A percentile compares a stretch with the other conserved stretches of the same genome.
These are phyloP conservation scores for Dynastes maya DNA, from an alignment of 2,888 invertebrate genomes.

Conservation along the genomic window DNA sequence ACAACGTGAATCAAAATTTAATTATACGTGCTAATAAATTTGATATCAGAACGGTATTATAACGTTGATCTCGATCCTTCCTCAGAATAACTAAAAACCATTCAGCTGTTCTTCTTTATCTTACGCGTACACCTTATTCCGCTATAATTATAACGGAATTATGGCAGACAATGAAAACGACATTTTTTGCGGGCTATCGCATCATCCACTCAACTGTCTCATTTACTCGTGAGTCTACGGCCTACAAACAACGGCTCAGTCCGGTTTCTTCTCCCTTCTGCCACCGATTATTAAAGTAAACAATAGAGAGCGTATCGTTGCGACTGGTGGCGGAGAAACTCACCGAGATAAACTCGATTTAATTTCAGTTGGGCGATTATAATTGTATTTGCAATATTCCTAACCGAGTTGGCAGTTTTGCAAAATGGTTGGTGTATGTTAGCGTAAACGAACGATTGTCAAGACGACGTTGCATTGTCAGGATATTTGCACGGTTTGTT, in stretches of 20 bases:
- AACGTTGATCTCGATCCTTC: constrained; percentile 4
- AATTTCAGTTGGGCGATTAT: constrained; percentile 56
- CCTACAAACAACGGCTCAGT: constrained; percentile 2
- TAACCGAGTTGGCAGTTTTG: constrained; percentile 54
- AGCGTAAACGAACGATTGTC: constrained; percentile 25
- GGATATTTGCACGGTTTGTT: constrained; percentile 13
- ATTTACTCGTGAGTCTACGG: background rate
- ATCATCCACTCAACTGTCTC: constrained; percentile 35
- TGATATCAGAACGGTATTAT: background rate
- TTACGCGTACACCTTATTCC: constrained; percentile 36
- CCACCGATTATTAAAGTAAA: constrained; percentile 41
- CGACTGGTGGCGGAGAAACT: constrained; percentile 34
- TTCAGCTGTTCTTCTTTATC: constrained; percentile 18
- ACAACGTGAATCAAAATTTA: constrained; percentile 3
- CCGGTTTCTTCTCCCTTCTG: background rate
- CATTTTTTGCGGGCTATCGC: constrained; percentile 26
- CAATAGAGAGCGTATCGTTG: constrained; percentile 28
- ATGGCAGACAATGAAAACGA: constrained; percentile 40
- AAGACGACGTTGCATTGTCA: constrained; percentile 1
- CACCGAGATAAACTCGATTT: constrained; percentile 54
- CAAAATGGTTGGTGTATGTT: constrained; percentile 47
- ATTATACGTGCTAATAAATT: constrained; percentile 10
- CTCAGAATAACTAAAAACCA: background rate
- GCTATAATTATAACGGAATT: constrained; percentile 40
- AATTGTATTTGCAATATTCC: constrained; percentile 59